phyloP scores from a whole-genome alignment of 2,888 invertebrate species.

The Drosophila merina region DNA sequence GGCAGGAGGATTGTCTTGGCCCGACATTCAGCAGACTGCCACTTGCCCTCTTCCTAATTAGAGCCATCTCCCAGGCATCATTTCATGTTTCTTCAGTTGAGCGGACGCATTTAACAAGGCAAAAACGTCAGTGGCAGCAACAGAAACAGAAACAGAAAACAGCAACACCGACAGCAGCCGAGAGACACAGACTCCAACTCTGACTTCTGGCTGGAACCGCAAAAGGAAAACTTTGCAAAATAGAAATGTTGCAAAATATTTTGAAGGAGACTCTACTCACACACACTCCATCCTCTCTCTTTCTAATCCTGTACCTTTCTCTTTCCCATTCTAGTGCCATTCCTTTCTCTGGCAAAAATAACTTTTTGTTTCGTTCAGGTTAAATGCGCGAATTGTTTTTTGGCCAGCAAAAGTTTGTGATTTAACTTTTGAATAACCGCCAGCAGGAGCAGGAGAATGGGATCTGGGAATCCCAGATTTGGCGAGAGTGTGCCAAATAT shows the following conservation, averaged over 20 bases:
- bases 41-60: slow-evolving; percentile 39
- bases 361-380: slow-evolving; percentile 75
- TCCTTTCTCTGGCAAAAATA: slow-evolving; percentile 33
- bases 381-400: slow-evolving; percentile 80
- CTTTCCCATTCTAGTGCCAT: not conserved
- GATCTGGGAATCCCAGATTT: not conserved
- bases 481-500: slow-evolving; percentile 67
- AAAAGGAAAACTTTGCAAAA: slow-evolving; percentile 40
- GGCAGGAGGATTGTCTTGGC: slow-evolving; percentile 66
- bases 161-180: not conserved
- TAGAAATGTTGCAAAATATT: slow-evolving; percentile 55
- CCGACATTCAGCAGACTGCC: slow-evolving; percentile 61
- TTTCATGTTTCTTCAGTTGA: slow-evolving; percentile 13
- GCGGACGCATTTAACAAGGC: slow-evolving; percentile 54
- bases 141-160: not conserved
- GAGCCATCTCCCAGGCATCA: slow-evolving; percentile 15
- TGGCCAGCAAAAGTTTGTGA: slow-evolving; percentile 67
- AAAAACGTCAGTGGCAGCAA: slow-evolving; percentile 36
- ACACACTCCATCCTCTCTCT: slow-evolving; percentile 6
- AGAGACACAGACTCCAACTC: not conserved
- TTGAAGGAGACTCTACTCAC: slow-evolving; percentile 41
- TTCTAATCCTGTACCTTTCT: not conserved
- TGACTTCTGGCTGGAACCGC: slow-evolving; percentile 30
- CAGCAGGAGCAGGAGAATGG: slow-evolving; percentile 18
- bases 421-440: slow-evolving; percentile 69